These are phyloP conservation scores for Kryphioiulus occultus DNA, from an alignment of 2,888 invertebrate species.

Conservation along the genomic window DNA sequence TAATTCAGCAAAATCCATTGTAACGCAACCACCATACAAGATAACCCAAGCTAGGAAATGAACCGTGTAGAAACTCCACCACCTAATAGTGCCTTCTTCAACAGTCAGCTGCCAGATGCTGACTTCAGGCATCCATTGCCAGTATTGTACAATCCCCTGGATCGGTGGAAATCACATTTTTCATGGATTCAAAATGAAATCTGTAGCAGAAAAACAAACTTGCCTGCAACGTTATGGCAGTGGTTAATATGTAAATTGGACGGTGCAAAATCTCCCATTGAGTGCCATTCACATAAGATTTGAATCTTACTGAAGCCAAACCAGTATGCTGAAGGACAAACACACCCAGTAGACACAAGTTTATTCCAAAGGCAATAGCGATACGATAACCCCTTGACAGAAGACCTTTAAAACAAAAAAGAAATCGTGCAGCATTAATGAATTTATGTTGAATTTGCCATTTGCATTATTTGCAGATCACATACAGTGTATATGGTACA, in stretches of 20 bases:
- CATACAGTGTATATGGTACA: too few species aligned
- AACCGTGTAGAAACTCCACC: constrained; percentile 10
- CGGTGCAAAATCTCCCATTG: not conserved
- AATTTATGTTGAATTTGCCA: too few species aligned
- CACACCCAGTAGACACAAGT: not conserved
- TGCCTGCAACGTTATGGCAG: not conserved
- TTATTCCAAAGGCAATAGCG: not conserved
- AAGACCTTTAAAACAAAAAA: not conserved
- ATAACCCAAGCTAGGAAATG: constrained; percentile 13
- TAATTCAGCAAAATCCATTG: constrained; percentile 12
- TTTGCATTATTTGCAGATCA: too few species aligned
- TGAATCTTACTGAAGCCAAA: constrained; percentile 1
- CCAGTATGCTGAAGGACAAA: not conserved
- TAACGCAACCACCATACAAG: not conserved
- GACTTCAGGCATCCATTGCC: not conserved
- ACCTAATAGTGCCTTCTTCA: not conserved
- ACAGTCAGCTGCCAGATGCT: not conserved
- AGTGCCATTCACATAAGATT: not conserved
- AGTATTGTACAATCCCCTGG: not conserved
- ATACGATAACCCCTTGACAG: not conserved
- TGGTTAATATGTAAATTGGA: not conserved
- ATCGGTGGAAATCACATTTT: not conserved
- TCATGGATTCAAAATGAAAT: too few species aligned
- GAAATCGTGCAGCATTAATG: not conserved
- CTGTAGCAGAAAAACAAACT: not conserved